phyloP scores from a whole-genome alignment of 2,113 vertebrate species.

The Spermophilus dauricus region DNA sequence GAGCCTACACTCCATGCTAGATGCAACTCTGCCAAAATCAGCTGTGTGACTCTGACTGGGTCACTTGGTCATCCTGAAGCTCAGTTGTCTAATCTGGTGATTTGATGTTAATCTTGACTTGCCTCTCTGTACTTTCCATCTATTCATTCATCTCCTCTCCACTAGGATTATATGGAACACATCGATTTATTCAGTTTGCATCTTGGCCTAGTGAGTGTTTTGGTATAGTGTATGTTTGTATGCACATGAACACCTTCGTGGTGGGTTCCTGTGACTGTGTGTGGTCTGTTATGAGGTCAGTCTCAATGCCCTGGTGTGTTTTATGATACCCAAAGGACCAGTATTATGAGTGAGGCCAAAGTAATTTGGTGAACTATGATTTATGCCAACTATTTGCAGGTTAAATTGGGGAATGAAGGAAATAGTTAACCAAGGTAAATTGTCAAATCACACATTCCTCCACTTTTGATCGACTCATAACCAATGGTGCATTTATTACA shows the following conservation, averaged over 20 bases:
- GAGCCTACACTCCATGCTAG: not conserved
- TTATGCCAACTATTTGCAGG: slow-evolving; percentile 57
- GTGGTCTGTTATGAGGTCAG: not conserved
- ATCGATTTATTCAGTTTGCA: not conserved
- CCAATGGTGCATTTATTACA: not conserved
- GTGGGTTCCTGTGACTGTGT: not conserved
- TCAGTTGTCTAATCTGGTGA: slow-evolving; percentile 1
- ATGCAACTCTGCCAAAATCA: slow-evolving; percentile 3
- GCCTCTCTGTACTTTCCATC: not conserved
- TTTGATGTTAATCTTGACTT: not conserved
- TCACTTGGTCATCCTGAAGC: not conserved
- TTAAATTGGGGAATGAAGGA: slow-evolving; percentile 36
- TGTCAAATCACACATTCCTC: slow-evolving; percentile 1
- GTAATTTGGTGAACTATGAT: slow-evolving; percentile 55
- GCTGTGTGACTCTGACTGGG: not conserved
- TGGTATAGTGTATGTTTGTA: not conserved
- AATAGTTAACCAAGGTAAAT: slow-evolving; percentile 1
- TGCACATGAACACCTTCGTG: not conserved
- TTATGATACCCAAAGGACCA: slow-evolving; percentile 55
- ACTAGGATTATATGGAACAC: not conserved
- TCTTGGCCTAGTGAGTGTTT: not conserved
- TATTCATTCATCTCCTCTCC: not conserved
- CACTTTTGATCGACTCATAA: slow-evolving; percentile 32
- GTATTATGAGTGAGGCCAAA: slow-evolving; percentile 27
- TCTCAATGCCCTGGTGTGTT: not conserved